Base-by-base conservation (phyloP, 2,888 invertebrate genomes). In the Ormyrus nitidulus region DNA sequence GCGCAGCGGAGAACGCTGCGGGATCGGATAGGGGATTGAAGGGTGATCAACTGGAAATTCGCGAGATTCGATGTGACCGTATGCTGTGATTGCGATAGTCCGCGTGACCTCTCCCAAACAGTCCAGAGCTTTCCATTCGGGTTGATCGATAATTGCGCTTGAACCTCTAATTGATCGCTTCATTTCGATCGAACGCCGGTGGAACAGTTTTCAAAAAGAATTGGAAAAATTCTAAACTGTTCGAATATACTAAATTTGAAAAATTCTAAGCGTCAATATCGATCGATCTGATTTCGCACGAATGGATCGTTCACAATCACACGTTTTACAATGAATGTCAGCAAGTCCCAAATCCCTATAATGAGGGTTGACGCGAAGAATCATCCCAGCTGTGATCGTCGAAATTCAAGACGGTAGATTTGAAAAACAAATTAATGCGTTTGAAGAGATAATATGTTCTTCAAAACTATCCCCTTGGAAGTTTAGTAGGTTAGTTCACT, bases 51-150 rank as follows among this genome's bases (percentile, higher is more conserved):
- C 76, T 81, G 79, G 81, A 81, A 79, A 49, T 74, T 82, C 72
- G 82, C 76, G 82, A 82, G 78, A 66, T 70, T 78, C 79, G 76
- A 81, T 79, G 68, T 79, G 70, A 80, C 76, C 77, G 79, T 66
- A 77, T 76, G 74, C 80, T 81, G 82, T 81, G 82, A 82, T 81
- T 81, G 80, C 80, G 82, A 81, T 80, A 79, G 69, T 80, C 72
- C 75, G 49, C 77, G 53, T 58, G 75, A 80, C 75, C 78, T 82
- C 68, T 75, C 69, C 72, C 65, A 64, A 74, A 68, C 10, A 49
- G 10, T 72, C 58, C 48, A 74, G 48, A 59, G 44, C 74, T 59
- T 69, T 72, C 56, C 66, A 66, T 76, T 71, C 62, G 51, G 44
- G 68, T 62, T 61, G 54, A 80, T 70, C 65, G 62, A 72, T 72